Base-by-base conservation (phyloP, 2,113 vertebrate genomes). In the Semnornis frantzii region DNA sequence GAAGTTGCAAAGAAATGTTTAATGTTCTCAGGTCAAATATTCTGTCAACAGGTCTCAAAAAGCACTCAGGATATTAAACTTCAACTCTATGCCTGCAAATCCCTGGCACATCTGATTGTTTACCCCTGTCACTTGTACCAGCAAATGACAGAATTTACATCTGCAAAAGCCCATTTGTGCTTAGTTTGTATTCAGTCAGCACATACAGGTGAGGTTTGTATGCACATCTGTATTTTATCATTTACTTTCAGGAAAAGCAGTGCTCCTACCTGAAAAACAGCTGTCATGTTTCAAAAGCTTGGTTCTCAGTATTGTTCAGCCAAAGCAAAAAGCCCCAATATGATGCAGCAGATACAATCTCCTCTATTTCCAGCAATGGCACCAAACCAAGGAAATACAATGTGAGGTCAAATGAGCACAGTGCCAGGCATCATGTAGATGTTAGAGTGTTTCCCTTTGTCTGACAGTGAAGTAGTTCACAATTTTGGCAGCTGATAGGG, bases 141-240 rank as follows among this genome's bases (percentile, higher is more conserved):
- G 91, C 55, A 96, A 94, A 92, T 91, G 87, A 91, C 93, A 89
- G 83, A 96, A 95, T 95, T 94, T 95, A 94, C 85, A 95, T 94
- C 58, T 79, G 85, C 90, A 95, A 94, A 96, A 94, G 91, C 81
- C 91, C 28, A 60, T 92, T 96, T 90, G 69, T 70, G 68, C 73
- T 94, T 90, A 87, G 84, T 94, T 96, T 91, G 88, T 93, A 94
- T 95, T 95, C 90, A 84, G 87, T 89, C 85, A 92, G 84, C 80
- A 87, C 65, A 94, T 59, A 48, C 42, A 77, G 90, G 87, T 70
- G 82, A 89, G 59, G 73, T 90, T 93, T 90, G 73, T 93, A 83
- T 87, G 88, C 88, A 79, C 92, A 95, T 87, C 89, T 93, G 58
- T 87, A 81, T 93, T 90, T 93, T 87, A 95, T 93, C 70, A 65